Percentiles rank a stretch among this genome's conserved stretches.
These are phyloP conservation scores for Rhagium mordax DNA, from an alignment of 2,888 invertebrate species.

Conservation along the genomic window DNA sequence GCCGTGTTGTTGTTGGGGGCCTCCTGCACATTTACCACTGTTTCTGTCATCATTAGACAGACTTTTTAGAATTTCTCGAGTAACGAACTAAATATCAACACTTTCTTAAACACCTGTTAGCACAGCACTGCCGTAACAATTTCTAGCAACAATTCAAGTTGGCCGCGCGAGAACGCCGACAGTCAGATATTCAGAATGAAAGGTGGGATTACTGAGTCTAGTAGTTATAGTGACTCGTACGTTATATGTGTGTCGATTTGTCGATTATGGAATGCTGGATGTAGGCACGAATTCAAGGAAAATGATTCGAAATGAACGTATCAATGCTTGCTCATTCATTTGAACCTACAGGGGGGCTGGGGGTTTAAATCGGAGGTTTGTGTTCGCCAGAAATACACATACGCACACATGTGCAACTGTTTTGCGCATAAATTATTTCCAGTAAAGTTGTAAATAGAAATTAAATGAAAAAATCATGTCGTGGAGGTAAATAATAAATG, in stretches of 20 bases:
- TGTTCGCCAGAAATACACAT: neutral
- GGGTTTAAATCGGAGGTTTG: no score
- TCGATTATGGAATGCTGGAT: conserved; percentile 22
- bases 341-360: neutral
- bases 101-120: conserved; percentile 50
- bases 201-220: conserved; percentile 24
- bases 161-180: conserved; percentile 34
- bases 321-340: conserved; percentile 3
- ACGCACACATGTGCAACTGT: no score
- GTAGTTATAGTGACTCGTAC: neutral
- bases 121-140: conserved; percentile 47
- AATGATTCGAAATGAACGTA: conserved; percentile 7
- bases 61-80: conserved; percentile 29
- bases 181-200: conserved; percentile 23
- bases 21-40: conserved; percentile 85
- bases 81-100: conserved; percentile 13
- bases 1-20: conserved; percentile 69
- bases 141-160: conserved; percentile 47
- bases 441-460: no score
- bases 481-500: no score
- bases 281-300: conserved; percentile 12
- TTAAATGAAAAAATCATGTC: no score
- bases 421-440: no score
- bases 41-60: conserved; percentile 83
- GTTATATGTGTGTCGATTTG: conserved; percentile 22